phyloP scores from a whole-genome alignment of 2,797 vertebrate genomes.

The Remorina albescens region DNA sequence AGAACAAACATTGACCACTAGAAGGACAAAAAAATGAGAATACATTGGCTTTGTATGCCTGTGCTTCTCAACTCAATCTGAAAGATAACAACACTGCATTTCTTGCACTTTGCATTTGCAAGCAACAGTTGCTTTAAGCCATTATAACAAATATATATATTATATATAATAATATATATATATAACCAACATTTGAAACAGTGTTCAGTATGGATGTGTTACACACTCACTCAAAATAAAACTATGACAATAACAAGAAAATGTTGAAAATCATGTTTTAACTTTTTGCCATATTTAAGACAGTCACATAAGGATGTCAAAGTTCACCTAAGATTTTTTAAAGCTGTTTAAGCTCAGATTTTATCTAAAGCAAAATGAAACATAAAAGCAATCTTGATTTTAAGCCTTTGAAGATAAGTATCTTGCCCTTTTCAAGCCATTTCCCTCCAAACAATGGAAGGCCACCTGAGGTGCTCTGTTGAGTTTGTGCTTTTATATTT shows the following conservation, averaged over 20 bases:
- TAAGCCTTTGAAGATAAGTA: background rate
- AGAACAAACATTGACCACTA: background rate
- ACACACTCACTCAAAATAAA: background rate
- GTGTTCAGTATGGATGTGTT: background rate
- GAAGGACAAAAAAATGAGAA: background rate
- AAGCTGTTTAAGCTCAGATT: slow-evolving; percentile 22
- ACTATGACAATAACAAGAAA: background rate
- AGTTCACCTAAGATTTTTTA: background rate
- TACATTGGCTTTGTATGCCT: background rate
- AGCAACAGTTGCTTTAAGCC: slow-evolving; percentile 5
- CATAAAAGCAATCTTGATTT: slow-evolving; percentile 49
- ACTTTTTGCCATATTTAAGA: slow-evolving; percentile 1
- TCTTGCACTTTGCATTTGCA: background rate
- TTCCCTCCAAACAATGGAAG: slow-evolving; percentile 31
- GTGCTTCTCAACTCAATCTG: slow-evolving; percentile 2
- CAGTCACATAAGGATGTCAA: background rate
- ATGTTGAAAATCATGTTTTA: background rate
- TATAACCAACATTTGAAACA: background rate
- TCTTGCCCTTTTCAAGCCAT: background rate
- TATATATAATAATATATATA: no score
- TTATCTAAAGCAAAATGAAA: slow-evolving; percentile 27
- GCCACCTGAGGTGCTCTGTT: slow-evolving; percentile 17
- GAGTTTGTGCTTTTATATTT: slow-evolving; percentile 34
- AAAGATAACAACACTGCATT: background rate
- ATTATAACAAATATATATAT: slow-evolving; percentile 11